Evolutionary conservation across 2,113 vertebrate genomes (phyloP), one percentile per base, ranked within the genome.

Genomic region (Siphamia tubifer): DNA sequence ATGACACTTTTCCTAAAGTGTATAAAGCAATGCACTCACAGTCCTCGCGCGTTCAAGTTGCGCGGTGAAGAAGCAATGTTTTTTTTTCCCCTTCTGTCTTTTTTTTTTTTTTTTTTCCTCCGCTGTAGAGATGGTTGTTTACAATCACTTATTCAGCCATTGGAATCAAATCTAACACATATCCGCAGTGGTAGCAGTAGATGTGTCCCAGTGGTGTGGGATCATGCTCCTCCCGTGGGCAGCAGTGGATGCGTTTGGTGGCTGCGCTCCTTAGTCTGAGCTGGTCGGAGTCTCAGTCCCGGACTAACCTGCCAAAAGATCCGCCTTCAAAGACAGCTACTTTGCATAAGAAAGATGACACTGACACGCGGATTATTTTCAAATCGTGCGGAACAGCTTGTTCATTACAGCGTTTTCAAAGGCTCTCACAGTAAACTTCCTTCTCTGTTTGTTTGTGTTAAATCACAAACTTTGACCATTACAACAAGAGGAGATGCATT

Each of bases 341-440:
- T 96, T 96, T 94, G 92, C 94, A 96, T 96, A 93, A 95, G 92
- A 96, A 96, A 95, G 94, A 93, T 91, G 92, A 93, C 92, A 93
- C 93, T 92, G 94, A 93, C 94, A 94, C 93, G 94, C 92, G 86
- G 93, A 94, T 96, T 94, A 93, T 91, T 93, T 91, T 87, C 91
- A 92, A 93, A 92, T 92, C 91, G 90, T 79, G 93, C 91, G 92
- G 92, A 94, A 92, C 93, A 87, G 94, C 89, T 91, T 89, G 79
- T 88, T 90, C 88, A 81, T 72, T 81, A 74, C 79, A 79, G 77
- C 79, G 44, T 62, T 82, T 86, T 74, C 64, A 82, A 63, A 66
- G 66, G 63, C 71, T 81, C 71, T 81, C 89, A 84, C 87, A 78
- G 83, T 80, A 83, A 92, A 91, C 56, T 83, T 78, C 77, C 73